Evolutionary conservation across 1,140 invertebrate genomes (phyloP), one percentile per base, ranked within the genome.

Genomic region (Oncopeltus fasciatus): DNA sequence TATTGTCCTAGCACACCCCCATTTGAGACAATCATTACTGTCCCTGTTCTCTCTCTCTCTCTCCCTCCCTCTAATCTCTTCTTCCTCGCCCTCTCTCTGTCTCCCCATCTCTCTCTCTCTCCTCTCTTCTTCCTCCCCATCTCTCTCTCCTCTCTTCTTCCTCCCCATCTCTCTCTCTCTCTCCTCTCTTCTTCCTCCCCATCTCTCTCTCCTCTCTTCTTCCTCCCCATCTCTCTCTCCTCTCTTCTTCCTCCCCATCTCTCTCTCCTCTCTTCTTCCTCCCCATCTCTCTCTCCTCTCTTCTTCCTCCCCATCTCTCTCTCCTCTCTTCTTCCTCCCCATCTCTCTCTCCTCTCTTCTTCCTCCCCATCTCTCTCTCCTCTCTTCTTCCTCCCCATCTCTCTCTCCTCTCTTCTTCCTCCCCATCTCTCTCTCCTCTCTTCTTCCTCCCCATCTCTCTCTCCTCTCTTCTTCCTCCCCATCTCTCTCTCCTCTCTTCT

Each of bases 121-220:
- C 47, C 2, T 49, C 24, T 21, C n/a, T 3, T 38, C 5, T 38
- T 38, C 31, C 5, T 8, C 14, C n/a, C 5, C 31, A 38, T 56
- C 51, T 56, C 51, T 56, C 21, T 56, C 51, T 56, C 51, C 26
- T n/a, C n/a, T n/a, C n/a, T n/a, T 56, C 51, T 56, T 9, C 26
- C 51, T 56, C 51, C 18, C 44, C 18, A 8, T 47, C 44, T 47
- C 44, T 47, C 44, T 47, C 44, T 47, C 44, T 47, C 44, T 47
- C 44, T 38, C 31, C 14, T 14, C 14, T 14, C 14, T 14, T 38
- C 31, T 38, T 14, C 14, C 31, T 38, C 31, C 14, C 20, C 18
- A 5, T 38, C 31, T 38, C 31, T 38, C 31, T 38, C 31, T 38
- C 31, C 14, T 14, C 5, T 14, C 14, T 14, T 38, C 31, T 38